phyloP scores from a whole-genome alignment of 2,113 vertebrate genomes.

The Phyllostomus hastatus region DNA sequence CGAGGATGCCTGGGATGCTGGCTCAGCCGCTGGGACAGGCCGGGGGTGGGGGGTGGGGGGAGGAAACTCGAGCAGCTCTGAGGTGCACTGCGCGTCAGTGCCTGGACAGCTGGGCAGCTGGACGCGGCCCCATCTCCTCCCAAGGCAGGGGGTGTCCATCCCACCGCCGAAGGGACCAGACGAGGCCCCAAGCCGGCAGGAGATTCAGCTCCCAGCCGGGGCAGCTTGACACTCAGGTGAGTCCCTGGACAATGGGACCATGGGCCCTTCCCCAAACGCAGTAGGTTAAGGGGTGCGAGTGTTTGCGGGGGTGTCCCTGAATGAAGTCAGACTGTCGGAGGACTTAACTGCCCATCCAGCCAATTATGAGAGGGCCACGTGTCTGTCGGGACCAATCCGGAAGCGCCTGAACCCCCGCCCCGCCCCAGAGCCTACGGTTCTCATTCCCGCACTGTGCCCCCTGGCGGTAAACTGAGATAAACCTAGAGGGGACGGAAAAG shows the following conservation, averaged over 20 bases:
- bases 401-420: background rate
- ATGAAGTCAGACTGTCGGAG: background rate
- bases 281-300: background rate
- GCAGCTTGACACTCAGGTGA: background rate
- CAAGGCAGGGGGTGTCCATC: background rate
- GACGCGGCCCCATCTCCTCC: background rate
- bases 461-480: conserved; percentile 47
- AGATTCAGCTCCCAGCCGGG: background rate
- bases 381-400: background rate
- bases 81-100: background rate
- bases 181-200: background rate
- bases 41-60: background rate
- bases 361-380: background rate
- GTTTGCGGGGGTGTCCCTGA: background rate
- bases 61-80: background rate
- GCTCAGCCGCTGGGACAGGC: conserved; percentile 19
- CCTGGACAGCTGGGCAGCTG: conserved; percentile 1
- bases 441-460: conserved; percentile 1
- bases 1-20: conserved; percentile 18
- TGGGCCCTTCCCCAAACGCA: background rate
- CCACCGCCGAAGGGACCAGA: background rate
- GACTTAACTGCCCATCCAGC: background rate
- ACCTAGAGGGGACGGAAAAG: background rate
- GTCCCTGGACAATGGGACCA: background rate
- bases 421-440: background rate